Base-by-base conservation (phyloP, 2,113 vertebrate genomes). In the Choloepus hoffmanni region DNA sequence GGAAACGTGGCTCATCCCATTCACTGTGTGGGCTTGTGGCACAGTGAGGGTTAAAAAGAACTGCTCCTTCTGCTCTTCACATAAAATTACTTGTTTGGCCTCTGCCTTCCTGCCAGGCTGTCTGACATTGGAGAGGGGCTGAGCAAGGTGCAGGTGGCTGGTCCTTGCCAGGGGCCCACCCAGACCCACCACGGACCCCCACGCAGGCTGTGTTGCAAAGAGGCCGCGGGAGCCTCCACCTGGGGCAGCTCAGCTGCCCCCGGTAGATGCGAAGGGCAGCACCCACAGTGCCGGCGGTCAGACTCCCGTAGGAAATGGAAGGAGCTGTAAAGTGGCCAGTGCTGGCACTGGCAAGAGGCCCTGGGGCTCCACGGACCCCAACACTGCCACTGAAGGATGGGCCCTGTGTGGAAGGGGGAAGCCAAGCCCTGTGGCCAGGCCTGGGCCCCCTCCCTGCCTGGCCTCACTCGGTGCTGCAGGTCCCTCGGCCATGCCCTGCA, bases 401-500 rank as follows among this genome's bases (percentile, higher is more conserved):
- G 12, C 8, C 19, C 36, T 53, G 50, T 10, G 50, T 12, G 50
- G 50, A 53, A 14, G 19, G 16, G 16, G 13, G 53, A 55, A 55
- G 53, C 53, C 14, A 16, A 55, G 53, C 14, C 14, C 53, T 16
- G 3, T 16, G 19, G 68, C 36, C 7, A 36, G 36, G 36, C 68
- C 68, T 36, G n/a, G n/a, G 15, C 36, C 24, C 26, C 24, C 13
- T 15, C 60, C 40, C 26, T 11, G 60, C 0, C 0, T 94, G 89
- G 83, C 94, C 50, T 33, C 30, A 18, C 33, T 11, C 28, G 12
- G 26, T 33, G 2, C 50, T n/a, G 48, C 24, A 50, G 4, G 11
- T 6, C 30, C 15, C 1, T 5, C n/a, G n/a, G 13, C 2, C n/a
- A 9, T 63, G 12, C 0, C 28, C 45, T 4, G 26, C 26, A 2